Base-by-base conservation (phyloP, 2,797 vertebrate genomes). In the Pelobates cultripes region DNA sequence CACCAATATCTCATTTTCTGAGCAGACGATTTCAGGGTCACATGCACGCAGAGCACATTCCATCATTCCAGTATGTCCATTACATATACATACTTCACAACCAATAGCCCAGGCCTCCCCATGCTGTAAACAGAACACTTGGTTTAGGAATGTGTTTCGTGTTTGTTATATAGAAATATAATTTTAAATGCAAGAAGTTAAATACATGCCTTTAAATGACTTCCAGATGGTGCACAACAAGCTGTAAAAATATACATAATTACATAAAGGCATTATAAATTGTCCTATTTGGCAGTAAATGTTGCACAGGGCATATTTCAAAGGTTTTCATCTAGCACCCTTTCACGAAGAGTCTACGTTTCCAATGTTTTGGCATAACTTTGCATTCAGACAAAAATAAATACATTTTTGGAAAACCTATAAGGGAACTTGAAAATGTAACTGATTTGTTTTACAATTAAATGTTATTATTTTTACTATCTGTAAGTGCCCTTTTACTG, bases 221-320 rank as follows among this genome's bases (percentile, higher is more conserved):
- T 28, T 69, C 79, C 79, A 41, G 63, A 75, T 60, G 63, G 47
- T 60, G 15, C 17, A 70, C 64, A 80, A 8, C 79, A 80, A n/a
- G 42, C 72, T 80, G 43, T 40, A n/a, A 41, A 64, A 40, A 28
- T 28, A 13, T 61, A 14, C 57, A 61, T 51, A 51, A 6, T 1
- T 51, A 51, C 10, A 51, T 51, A 28, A 28, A 28, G 28, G 28
- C 28, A 28, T 28, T 28, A 1, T 1, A 28, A 28, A 28, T 28
- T 28, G 28, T 28, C 28, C 28, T 28, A 28, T 28, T 28, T 28
- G 28, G 2, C 1, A 28, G 28, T 1, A 28, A 28, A 28, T 28
- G 28, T 28, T 28, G 2, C 28, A 28, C 28, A 28, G 28, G 28
- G 28, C 28, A 28, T 28, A 28, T 28, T 28, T 28, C 28, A 28